phyloP scores from a whole-genome alignment of 2,888 invertebrate species.

The Augiades crinisus region DNA sequence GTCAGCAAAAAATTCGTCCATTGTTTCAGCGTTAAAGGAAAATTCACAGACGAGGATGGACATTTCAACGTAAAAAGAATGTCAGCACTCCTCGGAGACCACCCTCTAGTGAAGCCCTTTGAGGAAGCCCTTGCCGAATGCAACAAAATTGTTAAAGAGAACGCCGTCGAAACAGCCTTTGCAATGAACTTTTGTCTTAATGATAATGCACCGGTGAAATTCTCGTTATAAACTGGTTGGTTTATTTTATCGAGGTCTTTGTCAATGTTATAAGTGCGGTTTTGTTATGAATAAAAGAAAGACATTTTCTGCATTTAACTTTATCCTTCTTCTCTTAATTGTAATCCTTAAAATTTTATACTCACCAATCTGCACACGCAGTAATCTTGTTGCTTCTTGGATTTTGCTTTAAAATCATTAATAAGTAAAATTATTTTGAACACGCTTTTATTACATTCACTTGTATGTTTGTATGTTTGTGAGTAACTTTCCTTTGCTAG shows the following conservation, averaged over 20 bases:
- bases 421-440: too few species aligned
- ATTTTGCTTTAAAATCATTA: too few species aligned
- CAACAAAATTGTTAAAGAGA: slow-evolving; percentile 18
- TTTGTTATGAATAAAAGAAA: too few species aligned
- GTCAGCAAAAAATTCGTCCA: slow-evolving; percentile 1
- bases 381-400: too few species aligned
- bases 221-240: background rate
- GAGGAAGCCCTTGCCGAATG: slow-evolving; percentile 6
- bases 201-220: slow-evolving; percentile 5
- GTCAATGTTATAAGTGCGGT: too few species aligned
- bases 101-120: background rate
- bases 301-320: too few species aligned
- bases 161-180: background rate
- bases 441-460: too few species aligned
- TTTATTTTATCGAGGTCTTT: background rate
- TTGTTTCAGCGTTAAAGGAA: slow-evolving; percentile 1
- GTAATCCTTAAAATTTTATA: too few species aligned
- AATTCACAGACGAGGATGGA: slow-evolving; percentile 2
- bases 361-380: too few species aligned
- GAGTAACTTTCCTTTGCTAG: too few species aligned
- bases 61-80: slow-evolving; percentile 8
- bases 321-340: too few species aligned
- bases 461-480: too few species aligned
- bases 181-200: slow-evolving; percentile 6
- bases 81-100: background rate